Evolutionary conservation across 2,113 vertebrate genomes (phyloP), one percentile per base, ranked within the genome.

Genomic region (Notarius lentiginosus): DNA sequence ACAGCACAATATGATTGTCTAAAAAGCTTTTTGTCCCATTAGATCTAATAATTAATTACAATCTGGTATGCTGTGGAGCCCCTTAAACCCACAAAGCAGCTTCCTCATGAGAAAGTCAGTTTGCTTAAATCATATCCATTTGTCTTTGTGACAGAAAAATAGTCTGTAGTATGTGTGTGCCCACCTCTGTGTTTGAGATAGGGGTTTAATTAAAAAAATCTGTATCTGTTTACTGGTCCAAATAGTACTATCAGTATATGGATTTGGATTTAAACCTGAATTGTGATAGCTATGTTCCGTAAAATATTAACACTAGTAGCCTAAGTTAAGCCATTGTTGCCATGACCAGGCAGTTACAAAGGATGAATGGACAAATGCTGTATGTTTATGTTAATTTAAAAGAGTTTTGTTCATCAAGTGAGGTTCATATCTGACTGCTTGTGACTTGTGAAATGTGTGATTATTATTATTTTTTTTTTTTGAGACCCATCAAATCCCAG

Each of bases 11-110:
- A 80, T 82, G 34, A 41, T 84, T 83, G 30, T 60, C 41, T 27
- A 60, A 56, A 85, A 83, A 86, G 72, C 20, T 70, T n/a, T n/a
- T 77, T 56, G n/a, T 80, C 77, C 84, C 73, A 49, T 83, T 87
- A 88, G 60, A 89, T 83, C 41, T 72, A 47, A 86, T 77, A 65
- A 80, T 89, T 84, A 89, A 87, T 91, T 87, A 87, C 75, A 91
- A 87, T 89, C 56, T 53, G 61, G 83, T 79, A 84, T 61, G 73
- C 73, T 65, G 34, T 47, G 49, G 68, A 79, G 61, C 55, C 51
- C 27, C n/a, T 76, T 73, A 85, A 86, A 77, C 70, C 56, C 55
- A 61, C 49, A 85, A 49, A 65, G 75, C 75, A 65, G 66, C 30
- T 58, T 56, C 53, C 86, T 58, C 81, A 68, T 17, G 88, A 72